Conservation (phyloP, 2,113 vertebrate species). For the Ardeotis arabs region DNA sequence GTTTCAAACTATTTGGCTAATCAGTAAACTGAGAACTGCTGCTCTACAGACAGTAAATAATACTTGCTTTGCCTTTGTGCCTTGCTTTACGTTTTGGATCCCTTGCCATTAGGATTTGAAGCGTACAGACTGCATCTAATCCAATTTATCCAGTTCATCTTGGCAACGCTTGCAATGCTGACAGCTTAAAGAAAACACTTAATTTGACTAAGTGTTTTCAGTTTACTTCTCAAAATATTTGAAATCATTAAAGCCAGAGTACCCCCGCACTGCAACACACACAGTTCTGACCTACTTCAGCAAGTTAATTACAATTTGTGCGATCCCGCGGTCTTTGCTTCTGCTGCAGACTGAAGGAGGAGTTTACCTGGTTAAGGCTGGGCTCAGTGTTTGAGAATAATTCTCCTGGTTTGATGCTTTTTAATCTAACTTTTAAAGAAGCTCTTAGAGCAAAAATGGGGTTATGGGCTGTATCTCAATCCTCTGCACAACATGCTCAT, state of each 20-base stretch:
- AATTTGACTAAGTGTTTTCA: conserved; percentile 68
- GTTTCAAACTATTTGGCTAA: conserved; percentile 42
- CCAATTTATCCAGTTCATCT: conserved; percentile 62
- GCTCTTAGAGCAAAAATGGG: background rate
- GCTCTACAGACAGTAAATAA: conserved; percentile 28
- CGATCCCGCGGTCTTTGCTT: background rate
- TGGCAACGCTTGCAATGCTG: conserved; percentile 44
- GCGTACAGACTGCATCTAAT: conserved; percentile 64
- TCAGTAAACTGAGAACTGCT: conserved; percentile 42
- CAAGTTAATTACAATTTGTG: conserved; percentile 29
- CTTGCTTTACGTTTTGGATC: conserved; percentile 50
- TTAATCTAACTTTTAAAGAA: background rate
- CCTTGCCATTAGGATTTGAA: conserved; percentile 45
- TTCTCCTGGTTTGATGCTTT: background rate
- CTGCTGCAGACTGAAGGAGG: background rate
- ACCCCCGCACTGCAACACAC: conserved; percentile 1
- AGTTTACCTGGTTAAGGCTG: background rate
- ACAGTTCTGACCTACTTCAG: conserved; percentile 35
- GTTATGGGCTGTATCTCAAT: background rate
- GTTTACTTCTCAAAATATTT: conserved; percentile 66
- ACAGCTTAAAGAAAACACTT: conserved; percentile 69
- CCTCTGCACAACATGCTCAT: background rate
- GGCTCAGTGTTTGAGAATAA: background rate
- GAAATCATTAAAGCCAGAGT: conserved; percentile 45
- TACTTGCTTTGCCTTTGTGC: conserved; percentile 51